These are phyloP conservation scores for Sebastes glaucus DNA, from an alignment of 2,797 vertebrate genomes.

Conservation along the genomic window DNA sequence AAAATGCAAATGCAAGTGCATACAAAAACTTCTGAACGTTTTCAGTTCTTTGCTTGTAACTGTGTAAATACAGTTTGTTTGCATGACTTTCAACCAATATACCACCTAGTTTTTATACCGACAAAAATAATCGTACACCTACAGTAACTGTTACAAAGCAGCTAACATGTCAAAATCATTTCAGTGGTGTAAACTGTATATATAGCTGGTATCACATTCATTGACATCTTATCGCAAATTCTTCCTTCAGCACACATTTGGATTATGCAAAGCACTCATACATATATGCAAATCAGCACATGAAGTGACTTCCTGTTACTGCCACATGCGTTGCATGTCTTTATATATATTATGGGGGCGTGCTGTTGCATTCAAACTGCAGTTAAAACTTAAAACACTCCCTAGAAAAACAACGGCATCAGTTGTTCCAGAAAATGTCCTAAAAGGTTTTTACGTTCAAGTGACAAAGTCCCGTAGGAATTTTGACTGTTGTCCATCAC, in stretches of 20 bases:
- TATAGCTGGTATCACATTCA: background rate
- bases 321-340: background rate
- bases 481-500: background rate
- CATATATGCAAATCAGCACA: constrained; percentile 30
- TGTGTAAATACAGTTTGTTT: constrained; percentile 1
- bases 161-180: background rate
- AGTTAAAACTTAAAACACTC: background rate
- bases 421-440: background rate
- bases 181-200: background rate
- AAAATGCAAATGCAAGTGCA: background rate
- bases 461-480: background rate
- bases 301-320: background rate
- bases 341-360: background rate
- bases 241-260: constrained; percentile 19
- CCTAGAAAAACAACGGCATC: background rate
- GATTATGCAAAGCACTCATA: constrained; percentile 43
- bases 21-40: background rate
- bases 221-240: constrained; percentile 8
- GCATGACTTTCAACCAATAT: background rate
- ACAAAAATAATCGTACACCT: background rate
- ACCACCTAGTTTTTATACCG: constrained; percentile 2
- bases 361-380: background rate
- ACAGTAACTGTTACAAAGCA: background rate
- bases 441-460: background rate
- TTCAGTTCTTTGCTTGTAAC: constrained; percentile 8